Percentiles rank a stretch among this genome's conserved stretches.
phyloP scores from a whole-genome alignment of 1,140 invertebrate genomes.

The Caerostris darwini region DNA sequence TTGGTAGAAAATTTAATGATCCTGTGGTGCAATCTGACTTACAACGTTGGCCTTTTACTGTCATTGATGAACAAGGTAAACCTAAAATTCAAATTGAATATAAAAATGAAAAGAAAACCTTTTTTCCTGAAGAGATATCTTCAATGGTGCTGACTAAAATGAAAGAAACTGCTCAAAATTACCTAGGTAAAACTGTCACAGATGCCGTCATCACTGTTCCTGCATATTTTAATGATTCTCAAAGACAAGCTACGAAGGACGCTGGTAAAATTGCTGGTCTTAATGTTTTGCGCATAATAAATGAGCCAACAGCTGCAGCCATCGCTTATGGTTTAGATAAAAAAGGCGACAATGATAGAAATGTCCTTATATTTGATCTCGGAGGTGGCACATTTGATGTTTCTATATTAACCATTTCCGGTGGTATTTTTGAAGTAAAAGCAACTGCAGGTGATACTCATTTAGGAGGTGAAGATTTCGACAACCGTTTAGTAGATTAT shows the following conservation, averaged over 20 bases:
- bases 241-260: slow-evolving; percentile 86
- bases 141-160: slow-evolving; percentile 92
- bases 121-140: slow-evolving; percentile 92
- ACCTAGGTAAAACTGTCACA: slow-evolving; percentile 82
- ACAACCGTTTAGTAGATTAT: slow-evolving; percentile 83
- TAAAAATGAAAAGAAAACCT: slow-evolving; percentile 89
- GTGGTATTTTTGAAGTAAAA: slow-evolving; percentile 94
- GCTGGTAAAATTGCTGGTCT: slow-evolving; percentile 92
- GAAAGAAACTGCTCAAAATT: slow-evolving; percentile 80
- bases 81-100: slow-evolving; percentile 91
- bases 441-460: slow-evolving; percentile 95
- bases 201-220: slow-evolving; percentile 80
- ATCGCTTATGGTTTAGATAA: slow-evolving; percentile 92
- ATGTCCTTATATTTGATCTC: slow-evolving; percentile 99
- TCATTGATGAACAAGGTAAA: slow-evolving; percentile 85
- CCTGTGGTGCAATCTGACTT: slow-evolving; percentile 94
- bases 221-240: slow-evolving; percentile 92
- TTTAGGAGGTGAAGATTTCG: slow-evolving; percentile 90
- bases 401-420: slow-evolving; percentile 98
- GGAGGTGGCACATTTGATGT: slow-evolving; percentile 99
- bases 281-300: slow-evolving; percentile 91
- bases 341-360: slow-evolving; percentile 98
- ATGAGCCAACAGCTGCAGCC: slow-evolving; percentile 90
- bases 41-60: slow-evolving; percentile 98
- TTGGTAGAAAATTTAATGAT: slow-evolving; percentile 95